Base-by-base conservation (phyloP, 2,113 vertebrate species). In the Procavia capensis region DNA sequence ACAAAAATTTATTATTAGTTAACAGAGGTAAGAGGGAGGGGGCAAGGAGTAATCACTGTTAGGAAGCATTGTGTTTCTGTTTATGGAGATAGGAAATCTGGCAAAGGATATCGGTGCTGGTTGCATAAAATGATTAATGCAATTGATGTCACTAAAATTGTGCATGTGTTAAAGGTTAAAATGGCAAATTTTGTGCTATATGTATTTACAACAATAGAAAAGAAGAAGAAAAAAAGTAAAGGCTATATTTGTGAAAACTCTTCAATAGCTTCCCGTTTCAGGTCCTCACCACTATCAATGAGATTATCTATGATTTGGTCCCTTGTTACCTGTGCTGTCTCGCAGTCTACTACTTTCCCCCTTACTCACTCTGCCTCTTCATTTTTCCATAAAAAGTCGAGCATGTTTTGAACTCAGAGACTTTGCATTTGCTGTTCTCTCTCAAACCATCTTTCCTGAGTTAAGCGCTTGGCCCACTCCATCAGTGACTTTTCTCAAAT, bases 401-500 rank as follows among this genome's bases (percentile, higher is more conserved):
- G 20, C 34, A 7, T 59, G 29, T 61, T 82, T 93, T 43, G 63
- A 64, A 39, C 19, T 66, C 76, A 41, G 41, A 25, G 20, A 63
- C 25, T 84, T 83, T 70, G 29, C 41, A 91, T 66, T 72, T 95
- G 9, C 54, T 91, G 17, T 88, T 90, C 45, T 8, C 34, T 90
- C 59, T 85, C 45, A 14, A 85, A 22, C 79, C 29, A 89, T 63
- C 22, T 91, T 95, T 47, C 57, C 8, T 76, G n/a, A 50, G 34
- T 39, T 14, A 50, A 1, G 6, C 0, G 45, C 54, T 95, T 91
- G 47, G 27, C 61, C 64, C 34, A 29, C 22, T 85, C 36, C 47
- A 5, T 95, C 43, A 83, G 27, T 66, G 43, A 50, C 34, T 94
- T 92, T 94, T 85, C 41, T 59, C 50, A 88, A 93, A 91, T 88